These are phyloP conservation scores for Sinocyclocheilus anophthalmus DNA, from an alignment of 2,113 vertebrate genomes.

Conservation along the genomic window DNA sequence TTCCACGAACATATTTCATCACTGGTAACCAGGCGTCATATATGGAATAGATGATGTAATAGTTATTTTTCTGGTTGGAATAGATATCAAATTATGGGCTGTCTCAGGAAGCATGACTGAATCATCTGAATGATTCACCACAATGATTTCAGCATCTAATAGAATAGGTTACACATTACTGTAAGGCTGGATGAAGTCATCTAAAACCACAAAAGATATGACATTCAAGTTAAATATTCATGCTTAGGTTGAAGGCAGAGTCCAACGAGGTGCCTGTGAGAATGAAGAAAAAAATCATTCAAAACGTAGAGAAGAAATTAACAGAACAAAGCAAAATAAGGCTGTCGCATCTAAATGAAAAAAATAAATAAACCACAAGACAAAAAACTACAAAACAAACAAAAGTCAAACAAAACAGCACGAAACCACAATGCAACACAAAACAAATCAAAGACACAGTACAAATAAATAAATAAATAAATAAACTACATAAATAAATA, in stretches of 20 bases:
- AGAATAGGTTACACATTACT: conserved; percentile 38
- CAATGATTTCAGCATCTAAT: conserved; percentile 18
- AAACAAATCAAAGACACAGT: background rate
- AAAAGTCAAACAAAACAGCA: background rate
- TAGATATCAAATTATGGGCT: background rate
- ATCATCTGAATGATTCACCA: conserved; percentile 15
- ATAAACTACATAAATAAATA: too few relatives aligned
- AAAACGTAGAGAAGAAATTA: background rate
- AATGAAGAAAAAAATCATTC: background rate
- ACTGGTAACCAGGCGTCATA: background rate
- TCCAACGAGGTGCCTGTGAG: background rate
- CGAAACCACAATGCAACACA: background rate
- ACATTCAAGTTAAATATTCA: conserved; percentile 47
- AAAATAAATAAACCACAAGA: background rate
- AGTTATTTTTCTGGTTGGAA: background rate
- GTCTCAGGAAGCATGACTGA: background rate
- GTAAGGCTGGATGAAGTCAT: conserved; percentile 19
- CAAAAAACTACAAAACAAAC: background rate
- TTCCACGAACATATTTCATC: background rate
- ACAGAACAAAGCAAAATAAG: background rate
- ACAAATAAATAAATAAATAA: background rate
- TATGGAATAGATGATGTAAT: background rate
- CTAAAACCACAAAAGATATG: conserved; percentile 36
- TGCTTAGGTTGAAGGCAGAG: conserved; percentile 34
- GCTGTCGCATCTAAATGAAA: background rate